Percentiles rank a stretch among this genome's conserved stretches.
phyloP scores from a whole-genome alignment of 1,140 invertebrate genomes.

The Hypothenemus hampei region DNA sequence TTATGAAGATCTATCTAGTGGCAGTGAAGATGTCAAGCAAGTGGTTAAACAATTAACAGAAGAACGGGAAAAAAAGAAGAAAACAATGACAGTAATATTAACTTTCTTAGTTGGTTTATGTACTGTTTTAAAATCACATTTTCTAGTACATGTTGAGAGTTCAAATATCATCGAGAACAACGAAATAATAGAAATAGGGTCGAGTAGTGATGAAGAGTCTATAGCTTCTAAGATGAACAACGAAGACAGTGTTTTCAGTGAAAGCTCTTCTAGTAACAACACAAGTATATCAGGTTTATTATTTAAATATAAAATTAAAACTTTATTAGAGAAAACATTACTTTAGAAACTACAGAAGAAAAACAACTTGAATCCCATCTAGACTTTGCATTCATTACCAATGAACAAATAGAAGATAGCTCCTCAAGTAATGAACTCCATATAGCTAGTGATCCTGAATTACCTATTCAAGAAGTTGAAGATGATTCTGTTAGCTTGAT shows the following conservation, averaged over 20 bases:
- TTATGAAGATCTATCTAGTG: conserved; percentile 28
- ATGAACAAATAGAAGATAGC: background rate
- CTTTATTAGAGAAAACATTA: too few relatives aligned
- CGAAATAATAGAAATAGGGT: background rate
- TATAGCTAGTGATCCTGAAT: background rate
- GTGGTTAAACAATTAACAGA: conserved; percentile 4
- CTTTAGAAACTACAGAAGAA: background rate
- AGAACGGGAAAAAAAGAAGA: background rate
- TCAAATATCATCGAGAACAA: background rate
- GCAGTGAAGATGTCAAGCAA: conserved; percentile 23
- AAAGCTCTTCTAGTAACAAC: too few relatives aligned
- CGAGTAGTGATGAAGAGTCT: background rate
- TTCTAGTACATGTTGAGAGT: too few relatives aligned
- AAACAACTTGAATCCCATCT: background rate
- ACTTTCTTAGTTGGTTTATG: background rate
- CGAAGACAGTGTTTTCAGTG: background rate
- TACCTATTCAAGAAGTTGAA: background rate
- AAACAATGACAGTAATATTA: background rate
- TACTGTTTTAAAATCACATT: background rate
- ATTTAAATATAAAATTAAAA: too few relatives aligned
- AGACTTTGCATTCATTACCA: background rate
- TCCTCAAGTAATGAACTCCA: background rate
- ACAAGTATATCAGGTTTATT: too few relatives aligned
- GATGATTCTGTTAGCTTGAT: too few relatives aligned
- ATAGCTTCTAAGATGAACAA: background rate